Percentiles rank a stretch among this genome's conserved stretches.
Evolutionary conservation across 2,797 vertebrate genomes (phyloP).

Genomic region (Crypturellus tataupa): DNA sequence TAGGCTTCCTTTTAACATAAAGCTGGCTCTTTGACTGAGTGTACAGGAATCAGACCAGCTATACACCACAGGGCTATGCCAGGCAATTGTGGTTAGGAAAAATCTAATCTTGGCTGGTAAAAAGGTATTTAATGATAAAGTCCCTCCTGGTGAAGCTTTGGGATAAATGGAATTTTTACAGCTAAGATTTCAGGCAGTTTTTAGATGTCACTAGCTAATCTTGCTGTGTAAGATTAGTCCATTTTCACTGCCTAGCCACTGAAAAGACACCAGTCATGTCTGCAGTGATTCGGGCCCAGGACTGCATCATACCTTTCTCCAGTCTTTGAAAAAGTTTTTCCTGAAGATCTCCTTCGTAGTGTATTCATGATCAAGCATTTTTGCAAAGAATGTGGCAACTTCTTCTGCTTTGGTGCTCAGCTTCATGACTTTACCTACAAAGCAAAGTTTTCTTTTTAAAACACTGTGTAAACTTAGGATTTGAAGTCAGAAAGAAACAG

Average conservation of each 20-base stretch:
- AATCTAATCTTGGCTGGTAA: neutral
- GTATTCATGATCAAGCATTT: constrained; percentile 98
- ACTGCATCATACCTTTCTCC: constrained; percentile 89
- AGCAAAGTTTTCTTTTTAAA: constrained; percentile 59
- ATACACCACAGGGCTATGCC: fast-evolving
- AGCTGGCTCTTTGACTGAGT: neutral
- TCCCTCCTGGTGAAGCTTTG: neutral
- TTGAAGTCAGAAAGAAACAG: neutral
- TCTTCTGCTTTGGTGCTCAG: constrained; percentile 94
- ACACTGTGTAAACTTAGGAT: constrained; percentile 21
- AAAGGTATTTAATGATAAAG: neutral
- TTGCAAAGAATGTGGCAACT: constrained; percentile 97
- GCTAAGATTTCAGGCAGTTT: neutral
- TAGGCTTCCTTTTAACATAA: neutral
- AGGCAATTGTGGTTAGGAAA: neutral
- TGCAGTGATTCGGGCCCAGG: neutral
- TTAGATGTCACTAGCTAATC: neutral
- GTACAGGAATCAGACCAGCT: neutral
- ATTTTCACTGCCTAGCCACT: neutral
- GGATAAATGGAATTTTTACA: neutral
- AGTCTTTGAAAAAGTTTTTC: constrained; percentile 99
- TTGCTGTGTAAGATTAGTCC: neutral
- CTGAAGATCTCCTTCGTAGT: constrained; percentile 98
- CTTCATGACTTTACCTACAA: constrained; percentile 92
- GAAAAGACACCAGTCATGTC: neutral